phyloP scores from a whole-genome alignment of 92 coral and sea anemone species.

The Pocillopora grandis region DNA sequence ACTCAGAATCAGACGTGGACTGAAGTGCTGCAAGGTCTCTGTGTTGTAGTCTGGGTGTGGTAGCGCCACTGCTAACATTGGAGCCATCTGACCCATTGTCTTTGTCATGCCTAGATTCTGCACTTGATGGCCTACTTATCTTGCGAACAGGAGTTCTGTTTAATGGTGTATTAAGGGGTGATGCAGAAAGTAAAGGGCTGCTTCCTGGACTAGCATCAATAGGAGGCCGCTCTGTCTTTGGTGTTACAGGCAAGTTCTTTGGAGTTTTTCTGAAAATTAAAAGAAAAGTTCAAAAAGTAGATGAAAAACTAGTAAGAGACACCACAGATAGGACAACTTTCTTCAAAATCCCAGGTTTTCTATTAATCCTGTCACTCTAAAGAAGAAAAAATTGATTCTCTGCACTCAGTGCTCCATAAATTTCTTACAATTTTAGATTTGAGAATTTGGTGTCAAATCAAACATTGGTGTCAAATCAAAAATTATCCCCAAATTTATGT shows the following conservation, averaged over 20 bases:
- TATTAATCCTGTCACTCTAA: too few relatives aligned
- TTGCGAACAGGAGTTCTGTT: slow-evolving; percentile 35
- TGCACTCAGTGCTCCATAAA: too few relatives aligned
- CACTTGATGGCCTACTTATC: slow-evolving; percentile 51
- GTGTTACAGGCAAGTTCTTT: slow-evolving; percentile 26
- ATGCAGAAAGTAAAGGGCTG: slow-evolving; percentile 16
- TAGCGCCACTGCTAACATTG: slow-evolving; percentile 64
- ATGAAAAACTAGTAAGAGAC: background rate
- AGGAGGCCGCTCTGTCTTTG: slow-evolving; percentile 36
- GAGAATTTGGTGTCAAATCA: too few relatives aligned
- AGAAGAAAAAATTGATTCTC: too few relatives aligned
- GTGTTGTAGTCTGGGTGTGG: slow-evolving; percentile 65
- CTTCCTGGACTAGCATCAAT: slow-evolving; percentile 19
- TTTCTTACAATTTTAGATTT: too few relatives aligned
- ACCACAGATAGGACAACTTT: too few relatives aligned
- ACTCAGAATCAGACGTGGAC: slow-evolving; percentile 58
- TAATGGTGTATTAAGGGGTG: slow-evolving; percentile 53
- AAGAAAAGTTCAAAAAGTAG: background rate
- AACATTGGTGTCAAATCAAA: too few relatives aligned
- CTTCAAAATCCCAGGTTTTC: too few relatives aligned
- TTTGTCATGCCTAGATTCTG: slow-evolving; percentile 35
- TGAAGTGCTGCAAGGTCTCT: slow-evolving; percentile 25
- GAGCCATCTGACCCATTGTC: slow-evolving; percentile 59
- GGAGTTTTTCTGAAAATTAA: slow-evolving; percentile 39
- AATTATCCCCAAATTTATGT: too few relatives aligned